Conservation (phyloP, 2,797 vertebrate genomes). For the Ciconia nigra region DNA sequence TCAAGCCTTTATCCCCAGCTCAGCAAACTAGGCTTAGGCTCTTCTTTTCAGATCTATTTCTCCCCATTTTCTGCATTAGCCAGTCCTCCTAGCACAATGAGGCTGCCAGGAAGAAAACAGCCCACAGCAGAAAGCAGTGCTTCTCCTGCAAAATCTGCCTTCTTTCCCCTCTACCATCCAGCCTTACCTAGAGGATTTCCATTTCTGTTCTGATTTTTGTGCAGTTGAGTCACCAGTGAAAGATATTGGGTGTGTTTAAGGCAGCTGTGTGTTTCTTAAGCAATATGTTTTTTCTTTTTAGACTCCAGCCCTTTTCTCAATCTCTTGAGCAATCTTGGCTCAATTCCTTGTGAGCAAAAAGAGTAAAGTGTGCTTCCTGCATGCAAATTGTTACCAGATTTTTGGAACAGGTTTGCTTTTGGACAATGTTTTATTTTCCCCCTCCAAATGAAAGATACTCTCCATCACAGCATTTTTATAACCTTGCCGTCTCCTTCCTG, state of each 20-base stretch:
- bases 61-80: background rate
- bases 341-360: background rate
- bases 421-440: background rate
- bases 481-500: background rate
- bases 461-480: background rate
- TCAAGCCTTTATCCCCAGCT: background rate
- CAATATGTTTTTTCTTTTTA: background rate
- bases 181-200: background rate
- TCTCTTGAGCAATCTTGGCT: conserved; percentile 17
- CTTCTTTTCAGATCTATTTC: background rate
- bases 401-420: conserved; percentile 35
- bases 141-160: conserved; percentile 2
- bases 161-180: background rate
- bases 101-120: background rate
- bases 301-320: background rate
- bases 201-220: conserved; percentile 13
- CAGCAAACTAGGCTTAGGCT: background rate
- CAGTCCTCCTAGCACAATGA: background rate
- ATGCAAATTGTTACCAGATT: conserved; percentile 61
- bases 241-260: background rate
- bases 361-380: conserved; percentile 46
- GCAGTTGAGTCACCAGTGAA: background rate
- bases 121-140: background rate
- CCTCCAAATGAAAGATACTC: background rate
- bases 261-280: background rate